Base-by-base conservation (phyloP, 1,140 invertebrate genomes). In the Patella vulgata region DNA sequence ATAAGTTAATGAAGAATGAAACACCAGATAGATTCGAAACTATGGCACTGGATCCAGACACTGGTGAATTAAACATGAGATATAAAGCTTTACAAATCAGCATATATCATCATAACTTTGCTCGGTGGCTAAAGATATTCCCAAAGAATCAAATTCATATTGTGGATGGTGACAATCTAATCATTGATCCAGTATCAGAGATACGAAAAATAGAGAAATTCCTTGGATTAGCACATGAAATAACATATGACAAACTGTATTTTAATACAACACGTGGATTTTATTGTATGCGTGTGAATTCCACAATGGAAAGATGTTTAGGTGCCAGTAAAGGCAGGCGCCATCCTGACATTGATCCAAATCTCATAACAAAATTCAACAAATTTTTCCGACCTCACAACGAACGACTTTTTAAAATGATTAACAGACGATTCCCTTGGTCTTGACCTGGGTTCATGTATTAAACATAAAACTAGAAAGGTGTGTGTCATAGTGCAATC, bases 311-410 rank as follows among this genome's bases (percentile, higher is more conserved):
- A 40, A 59, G 59, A 46, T 97, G 95, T 85, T 86, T 98, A 33
- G 93, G 93, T 51, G 94, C 94, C 82, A 95, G 92, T 14, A 97
- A 98, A 85, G 95, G 95, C 6, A 85, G 95, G 17, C 92, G 89
- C 75, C 95, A 98, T 87, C 94, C 94, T 2, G 87, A 89, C 59
- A 93, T 97, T 65, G 88, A 92, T 70, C 87, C 88, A 2, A 82
- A 85, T 27, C 90, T 91, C 25, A 85, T 95, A 58, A 87, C 90
- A 64, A 88, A 89, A 70, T 87, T 98, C 31, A 87, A 90, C 68
- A 89, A 94, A 74, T 97, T 96, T 81, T 98, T 95, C 83, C 87
- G 90, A 73, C 93, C 93, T 0, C 94, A 94, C 79, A 97, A 97
- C 66, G 59, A 75, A 48, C 69, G 68, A 50, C 71, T 84, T 27